phyloP scores from a whole-genome alignment of 1,140 invertebrate species.

The Macrotrachela quadricornifera region DNA sequence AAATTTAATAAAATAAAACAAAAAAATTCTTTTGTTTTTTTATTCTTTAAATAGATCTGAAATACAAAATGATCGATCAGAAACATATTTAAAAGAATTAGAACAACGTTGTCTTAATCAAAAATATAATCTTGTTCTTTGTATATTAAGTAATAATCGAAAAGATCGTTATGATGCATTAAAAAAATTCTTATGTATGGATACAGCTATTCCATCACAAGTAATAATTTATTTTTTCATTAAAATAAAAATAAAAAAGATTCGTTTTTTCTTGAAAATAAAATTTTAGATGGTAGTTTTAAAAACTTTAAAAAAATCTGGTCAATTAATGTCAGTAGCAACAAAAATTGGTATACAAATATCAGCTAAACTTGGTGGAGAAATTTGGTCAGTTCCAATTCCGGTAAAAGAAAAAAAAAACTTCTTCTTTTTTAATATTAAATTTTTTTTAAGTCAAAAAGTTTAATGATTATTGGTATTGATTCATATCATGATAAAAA shows the following conservation, averaged over 20 bases:
- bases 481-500: conserved; percentile 62
- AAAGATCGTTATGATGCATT: conserved; percentile 59
- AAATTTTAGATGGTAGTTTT: conserved; percentile 30
- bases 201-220: conserved; percentile 45
- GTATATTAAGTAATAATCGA: conserved; percentile 56
- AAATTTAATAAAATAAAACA: too few relatives aligned
- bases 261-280: too few relatives aligned
- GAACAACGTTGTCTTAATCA: conserved; percentile 17
- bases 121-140: conserved; percentile 32
- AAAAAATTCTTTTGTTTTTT: too few relatives aligned
- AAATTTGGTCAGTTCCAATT: conserved; percentile 60
- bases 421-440: not conserved
- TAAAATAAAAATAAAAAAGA: too few relatives aligned
- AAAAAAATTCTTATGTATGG: conserved; percentile 63
- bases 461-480: conserved; percentile 50
- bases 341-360: conserved; percentile 86
- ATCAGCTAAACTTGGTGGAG: conserved; percentile 79
- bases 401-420: conserved; percentile 29
- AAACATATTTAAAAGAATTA: conserved; percentile 21
- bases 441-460: conserved; percentile 1
- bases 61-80: conserved; percentile 24
- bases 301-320: not conserved
- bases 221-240: conserved; percentile 23
- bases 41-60: too few relatives aligned
- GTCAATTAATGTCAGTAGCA: conserved; percentile 35